Percentiles rank a stretch among this genome's conserved stretches.
These are phyloP conservation scores for Bimastos eiseni DNA, from an alignment of 2,888 invertebrate species.

Conservation along the genomic window DNA sequence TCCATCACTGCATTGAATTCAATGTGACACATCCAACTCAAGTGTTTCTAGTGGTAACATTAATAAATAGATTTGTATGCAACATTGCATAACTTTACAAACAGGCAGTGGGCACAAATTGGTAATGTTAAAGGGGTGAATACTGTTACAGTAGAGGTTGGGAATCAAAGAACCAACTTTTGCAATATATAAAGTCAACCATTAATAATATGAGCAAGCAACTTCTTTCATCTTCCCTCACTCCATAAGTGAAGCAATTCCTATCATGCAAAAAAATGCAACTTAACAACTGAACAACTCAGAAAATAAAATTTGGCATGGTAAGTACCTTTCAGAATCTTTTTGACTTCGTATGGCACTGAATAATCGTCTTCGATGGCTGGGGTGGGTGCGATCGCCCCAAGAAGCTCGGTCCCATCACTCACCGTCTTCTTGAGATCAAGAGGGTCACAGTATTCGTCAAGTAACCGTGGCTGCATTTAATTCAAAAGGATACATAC, in stretches of 20 bases:
- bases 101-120: no score
- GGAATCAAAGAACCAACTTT: no score
- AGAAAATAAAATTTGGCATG: neutral
- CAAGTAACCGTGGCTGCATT: constrained; percentile 25
- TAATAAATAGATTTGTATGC: no score
- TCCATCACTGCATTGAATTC: no score
- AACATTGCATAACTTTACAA: no score
- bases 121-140: no score
- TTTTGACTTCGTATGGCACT: constrained; percentile 38
- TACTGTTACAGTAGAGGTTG: no score
- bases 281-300: neutral
- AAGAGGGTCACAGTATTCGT: constrained; percentile 31
- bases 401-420: constrained; percentile 27
- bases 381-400: constrained; percentile 26
- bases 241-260: neutral
- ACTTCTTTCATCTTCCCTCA: neutral
- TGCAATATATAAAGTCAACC: neutral
- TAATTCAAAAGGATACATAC: neutral
- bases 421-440: constrained; percentile 21
- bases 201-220: neutral
- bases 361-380: constrained; percentile 37
- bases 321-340: constrained; percentile 33
- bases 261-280: neutral
- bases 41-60: no score
- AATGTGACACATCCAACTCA: no score